phyloP scores from a whole-genome alignment of 2,113 vertebrate genomes.

The Poeciliopsis turrubarensis region DNA sequence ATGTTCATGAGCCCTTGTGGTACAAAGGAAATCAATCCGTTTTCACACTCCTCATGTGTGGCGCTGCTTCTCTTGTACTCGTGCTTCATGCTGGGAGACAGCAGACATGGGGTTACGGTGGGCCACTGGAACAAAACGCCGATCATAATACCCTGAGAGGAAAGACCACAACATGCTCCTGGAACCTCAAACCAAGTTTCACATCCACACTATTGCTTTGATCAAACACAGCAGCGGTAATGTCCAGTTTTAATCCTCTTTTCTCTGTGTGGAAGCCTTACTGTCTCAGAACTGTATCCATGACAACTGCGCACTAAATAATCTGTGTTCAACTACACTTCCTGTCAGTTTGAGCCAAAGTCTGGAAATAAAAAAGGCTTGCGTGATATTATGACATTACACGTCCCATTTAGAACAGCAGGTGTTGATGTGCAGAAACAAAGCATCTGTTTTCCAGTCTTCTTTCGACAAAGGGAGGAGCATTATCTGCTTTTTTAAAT shows the following conservation, averaged over 20 bases:
- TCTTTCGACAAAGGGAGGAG: neutral
- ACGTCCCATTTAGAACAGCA: neutral
- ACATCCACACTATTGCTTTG: neutral
- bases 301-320: slow-evolving; percentile 63
- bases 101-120: slow-evolving; percentile 1
- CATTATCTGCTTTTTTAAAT: neutral
- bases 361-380: slow-evolving; percentile 24
- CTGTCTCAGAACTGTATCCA: slow-evolving; percentile 62
- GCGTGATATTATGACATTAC: slow-evolving; percentile 5
- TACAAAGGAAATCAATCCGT: slow-evolving; percentile 6
- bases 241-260: slow-evolving; percentile 32
- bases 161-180: neutral
- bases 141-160: slow-evolving; percentile 4
- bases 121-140: slow-evolving; percentile 1
- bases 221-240: slow-evolving; percentile 13
- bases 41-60: slow-evolving; percentile 7
- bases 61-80: neutral
- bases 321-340: slow-evolving; percentile 49
- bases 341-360: slow-evolving; percentile 48
- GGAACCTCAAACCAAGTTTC: neutral
- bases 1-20: slow-evolving; percentile 6
- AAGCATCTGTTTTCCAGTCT: neutral
- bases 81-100: neutral
- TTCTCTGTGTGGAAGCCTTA: slow-evolving; percentile 27
- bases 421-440: neutral